Evolutionary conservation across 1,140 invertebrate species (phyloP).

Genomic region (Lysiphlebus fabarum): DNA sequence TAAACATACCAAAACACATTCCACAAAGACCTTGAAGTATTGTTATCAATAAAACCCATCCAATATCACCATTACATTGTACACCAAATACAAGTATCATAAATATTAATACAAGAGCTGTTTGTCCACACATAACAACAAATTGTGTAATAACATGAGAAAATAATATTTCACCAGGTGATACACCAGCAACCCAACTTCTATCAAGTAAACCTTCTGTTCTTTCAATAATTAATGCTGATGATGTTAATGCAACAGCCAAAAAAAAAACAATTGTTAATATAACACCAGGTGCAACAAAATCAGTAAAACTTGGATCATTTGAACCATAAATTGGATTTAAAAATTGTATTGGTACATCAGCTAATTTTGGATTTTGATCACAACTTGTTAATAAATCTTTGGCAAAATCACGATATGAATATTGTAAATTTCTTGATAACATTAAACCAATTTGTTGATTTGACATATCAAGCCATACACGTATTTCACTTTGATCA

Average conservation of each 20-base stretch:
- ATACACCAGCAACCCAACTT: slow-evolving; percentile 84
- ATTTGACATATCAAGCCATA: slow-evolving; percentile 91
- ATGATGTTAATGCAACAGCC: slow-evolving; percentile 87
- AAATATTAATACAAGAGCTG: slow-evolving; percentile 80
- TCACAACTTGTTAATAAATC: slow-evolving; percentile 68
- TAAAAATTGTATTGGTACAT: slow-evolving; percentile 77
- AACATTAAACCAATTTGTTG: slow-evolving; percentile 86
- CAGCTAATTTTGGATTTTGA: slow-evolving; percentile 74
- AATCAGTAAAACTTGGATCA: slow-evolving; percentile 88
- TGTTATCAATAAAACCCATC: slow-evolving; percentile 79
- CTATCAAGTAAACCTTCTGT: slow-evolving; percentile 85
- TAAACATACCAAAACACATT: slow-evolving; percentile 78
- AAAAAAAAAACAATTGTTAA: slow-evolving; percentile 95
- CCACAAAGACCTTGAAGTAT: slow-evolving; percentile 86
- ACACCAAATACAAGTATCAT: slow-evolving; percentile 88
- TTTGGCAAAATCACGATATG: slow-evolving; percentile 74
- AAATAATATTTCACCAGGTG: slow-evolving; percentile 83
- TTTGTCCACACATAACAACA: slow-evolving; percentile 90
- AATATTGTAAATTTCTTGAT: slow-evolving; percentile 73
- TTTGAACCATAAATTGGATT: slow-evolving; percentile 84
- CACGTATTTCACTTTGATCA: slow-evolving; percentile 73
- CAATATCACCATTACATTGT: slow-evolving; percentile 79
- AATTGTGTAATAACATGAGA: slow-evolving; percentile 92
- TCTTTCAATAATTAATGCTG: slow-evolving; percentile 86
- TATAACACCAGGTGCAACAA: slow-evolving; percentile 92